A percentile compares a stretch with the other conserved stretches of the same genome.
These are phyloP conservation scores for Paramacrobiotus metropolitanus DNA, from an alignment of 1,140 invertebrate genomes.

Conservation along the genomic window DNA sequence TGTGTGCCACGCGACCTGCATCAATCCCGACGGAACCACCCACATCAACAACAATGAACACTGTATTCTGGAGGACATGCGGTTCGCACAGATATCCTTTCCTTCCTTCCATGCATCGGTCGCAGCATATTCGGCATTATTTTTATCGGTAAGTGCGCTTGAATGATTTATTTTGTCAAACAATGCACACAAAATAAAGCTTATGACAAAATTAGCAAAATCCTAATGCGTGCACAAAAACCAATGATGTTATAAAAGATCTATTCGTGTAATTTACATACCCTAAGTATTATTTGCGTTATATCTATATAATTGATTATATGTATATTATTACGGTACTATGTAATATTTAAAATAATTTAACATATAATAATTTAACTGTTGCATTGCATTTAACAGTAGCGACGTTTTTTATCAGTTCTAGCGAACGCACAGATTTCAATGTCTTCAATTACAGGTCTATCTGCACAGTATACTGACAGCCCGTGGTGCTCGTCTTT, in stretches of 20 bases:
- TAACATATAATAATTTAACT: too few relatives aligned
- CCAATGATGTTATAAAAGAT: not conserved
- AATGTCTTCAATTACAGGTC: constrained; percentile 5
- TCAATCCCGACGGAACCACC: not conserved
- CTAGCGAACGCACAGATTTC: too few relatives aligned
- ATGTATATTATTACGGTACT: too few relatives aligned
- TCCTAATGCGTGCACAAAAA: not conserved
- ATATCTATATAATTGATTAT: too few relatives aligned
- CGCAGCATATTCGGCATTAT: constrained; percentile 8
- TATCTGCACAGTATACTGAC: constrained; percentile 8
- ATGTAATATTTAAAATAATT: too few relatives aligned
- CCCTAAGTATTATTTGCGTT: too few relatives aligned
- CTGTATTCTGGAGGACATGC: constrained; percentile 4
- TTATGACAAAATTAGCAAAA: not conserved
- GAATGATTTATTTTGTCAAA: too few relatives aligned
- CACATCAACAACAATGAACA: not conserved
- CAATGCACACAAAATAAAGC: not conserved
- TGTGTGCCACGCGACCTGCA: constrained; percentile 5
- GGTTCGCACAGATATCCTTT: constrained; percentile 9
- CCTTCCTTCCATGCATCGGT: constrained; percentile 9
- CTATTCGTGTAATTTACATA: too few relatives aligned
- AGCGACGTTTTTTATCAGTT: too few relatives aligned
- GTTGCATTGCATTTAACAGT: too few relatives aligned
- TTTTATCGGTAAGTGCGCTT: constrained; percentile 8
- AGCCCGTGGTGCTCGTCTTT: constrained; percentile 3